Evolutionary conservation across 1,140 invertebrate genomes (phyloP).

Genomic region (Grapholita molesta): DNA sequence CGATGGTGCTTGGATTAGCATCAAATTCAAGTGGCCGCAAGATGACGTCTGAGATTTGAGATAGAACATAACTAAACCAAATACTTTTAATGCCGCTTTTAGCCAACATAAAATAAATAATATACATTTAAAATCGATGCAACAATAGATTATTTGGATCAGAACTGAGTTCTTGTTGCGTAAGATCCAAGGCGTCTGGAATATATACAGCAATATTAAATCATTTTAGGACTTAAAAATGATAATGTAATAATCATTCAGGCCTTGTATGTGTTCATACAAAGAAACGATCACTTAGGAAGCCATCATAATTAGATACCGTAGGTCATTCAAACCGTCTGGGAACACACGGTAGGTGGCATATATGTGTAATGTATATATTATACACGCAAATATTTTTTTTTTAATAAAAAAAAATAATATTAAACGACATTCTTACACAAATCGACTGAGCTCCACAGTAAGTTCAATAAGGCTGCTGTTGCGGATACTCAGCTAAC

Average conservation of each 20-base stretch:
- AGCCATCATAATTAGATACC: neutral
- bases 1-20: neutral
- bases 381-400: too few relatives aligned
- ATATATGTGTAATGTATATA: too few relatives aligned
- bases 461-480: too few relatives aligned
- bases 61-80: too few relatives aligned
- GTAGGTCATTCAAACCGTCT: neutral
- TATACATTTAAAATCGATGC: neutral
- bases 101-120: too few relatives aligned
- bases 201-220: neutral
- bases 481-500: too few relatives aligned
- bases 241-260: neutral
- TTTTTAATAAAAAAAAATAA: too few relatives aligned
- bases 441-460: too few relatives aligned
- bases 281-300: neutral
- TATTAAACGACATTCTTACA: too few relatives aligned
- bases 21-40: neutral
- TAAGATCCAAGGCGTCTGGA: neutral
- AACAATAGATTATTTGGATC: neutral
- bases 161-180: too few relatives aligned
- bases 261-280: neutral
- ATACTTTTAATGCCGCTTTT: too few relatives aligned
- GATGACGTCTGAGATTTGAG: neutral
- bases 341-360: too few relatives aligned
- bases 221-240: neutral